phyloP scores from a whole-genome alignment of 2,888 invertebrate genomes.

The Trissoscelio sp. region DNA sequence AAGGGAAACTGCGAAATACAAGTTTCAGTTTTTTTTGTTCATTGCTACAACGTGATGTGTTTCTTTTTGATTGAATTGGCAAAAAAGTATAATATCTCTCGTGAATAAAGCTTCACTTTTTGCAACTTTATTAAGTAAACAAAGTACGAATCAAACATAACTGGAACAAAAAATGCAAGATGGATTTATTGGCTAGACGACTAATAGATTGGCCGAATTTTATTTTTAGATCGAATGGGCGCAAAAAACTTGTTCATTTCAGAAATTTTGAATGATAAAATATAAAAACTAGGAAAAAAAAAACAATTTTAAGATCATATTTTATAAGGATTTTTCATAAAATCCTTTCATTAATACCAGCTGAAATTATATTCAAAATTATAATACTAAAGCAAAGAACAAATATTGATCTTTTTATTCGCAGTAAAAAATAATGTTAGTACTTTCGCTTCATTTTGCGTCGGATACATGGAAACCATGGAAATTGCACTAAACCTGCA shows the following conservation, averaged over 20 bases:
- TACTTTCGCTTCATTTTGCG: conserved; percentile 5
- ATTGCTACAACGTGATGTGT: neutral
- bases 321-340: too few species aligned
- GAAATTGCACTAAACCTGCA: neutral
- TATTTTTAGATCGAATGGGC: too few species aligned
- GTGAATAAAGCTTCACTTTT: neutral
- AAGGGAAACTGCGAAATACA: neutral
- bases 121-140: neutral
- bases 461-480: neutral
- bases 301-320: too few species aligned
- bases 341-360: neutral
- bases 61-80: conserved; percentile 1
- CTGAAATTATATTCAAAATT: neutral
- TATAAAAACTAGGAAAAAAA: too few species aligned
- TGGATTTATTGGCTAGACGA: too few species aligned
- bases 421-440: conserved; percentile 25
- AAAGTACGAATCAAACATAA: conserved; percentile 1
- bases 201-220: too few species aligned
- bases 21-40: neutral
- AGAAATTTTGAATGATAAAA: too few species aligned
- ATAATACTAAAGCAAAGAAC: conserved; percentile 11
- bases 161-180: neutral
- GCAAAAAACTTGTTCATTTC: too few species aligned
- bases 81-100: neutral
- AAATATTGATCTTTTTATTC: conserved; percentile 6